A percentile compares a stretch with the other conserved stretches of the same genome.
Conservation (phyloP, 2,888 invertebrate genomes). For the Sminthurinus aureus region DNA sequence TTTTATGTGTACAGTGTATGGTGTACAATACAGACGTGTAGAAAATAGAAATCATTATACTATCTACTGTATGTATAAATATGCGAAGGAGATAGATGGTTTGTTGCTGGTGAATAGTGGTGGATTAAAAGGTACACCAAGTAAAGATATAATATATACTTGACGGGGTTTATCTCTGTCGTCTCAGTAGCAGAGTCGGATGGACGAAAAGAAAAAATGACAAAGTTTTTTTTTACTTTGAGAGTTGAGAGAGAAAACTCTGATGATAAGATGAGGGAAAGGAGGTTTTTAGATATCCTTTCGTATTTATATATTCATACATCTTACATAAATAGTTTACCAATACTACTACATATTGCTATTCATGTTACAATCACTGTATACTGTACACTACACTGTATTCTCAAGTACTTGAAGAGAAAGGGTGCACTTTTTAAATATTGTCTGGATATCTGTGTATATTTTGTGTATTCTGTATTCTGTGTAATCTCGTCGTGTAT, state of each 20-base stretch:
- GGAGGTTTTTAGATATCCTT: conserved; percentile 34
- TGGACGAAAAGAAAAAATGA: conserved; percentile 39
- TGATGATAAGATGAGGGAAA: conserved; percentile 42
- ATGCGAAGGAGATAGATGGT: conserved; percentile 9
- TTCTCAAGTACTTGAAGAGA: conserved; percentile 21
- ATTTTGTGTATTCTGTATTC: background rate
- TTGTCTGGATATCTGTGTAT: background rate
- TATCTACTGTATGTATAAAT: background rate
- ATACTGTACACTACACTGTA: too few species aligned
- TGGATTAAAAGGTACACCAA: conserved; percentile 36
- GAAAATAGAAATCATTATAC: background rate
- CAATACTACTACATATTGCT: too few species aligned
- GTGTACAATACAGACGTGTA: background rate
- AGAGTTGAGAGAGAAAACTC: conserved; percentile 14
- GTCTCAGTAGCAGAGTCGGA: background rate
- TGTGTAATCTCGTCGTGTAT: background rate
- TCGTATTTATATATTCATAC: conserved; percentile 1
- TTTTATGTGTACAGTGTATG: background rate
- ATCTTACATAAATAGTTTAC: background rate
- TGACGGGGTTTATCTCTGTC: conserved; percentile 28
- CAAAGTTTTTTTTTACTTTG: conserved; percentile 20
- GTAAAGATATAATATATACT: conserved; percentile 19
- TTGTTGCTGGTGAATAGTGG: background rate
- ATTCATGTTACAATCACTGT: background rate
- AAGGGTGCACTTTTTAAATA: conserved; percentile 30